A percentile compares a stretch with the other conserved stretches of the same genome.
phyloP scores from a whole-genome alignment of 2,797 vertebrate genomes.

The Neosilurus mollespiculum region DNA sequence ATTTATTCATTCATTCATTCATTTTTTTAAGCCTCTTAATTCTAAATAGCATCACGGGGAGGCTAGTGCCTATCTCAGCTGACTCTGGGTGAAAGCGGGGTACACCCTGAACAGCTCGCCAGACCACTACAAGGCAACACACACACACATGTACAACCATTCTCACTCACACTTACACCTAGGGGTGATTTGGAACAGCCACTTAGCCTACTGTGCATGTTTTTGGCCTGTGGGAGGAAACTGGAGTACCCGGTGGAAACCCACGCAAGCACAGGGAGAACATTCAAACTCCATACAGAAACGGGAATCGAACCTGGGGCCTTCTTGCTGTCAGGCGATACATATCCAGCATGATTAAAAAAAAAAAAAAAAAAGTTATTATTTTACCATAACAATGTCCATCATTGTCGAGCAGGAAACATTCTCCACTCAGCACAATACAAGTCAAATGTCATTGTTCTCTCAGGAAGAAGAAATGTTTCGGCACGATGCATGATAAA shows the following conservation, averaged over 20 bases:
- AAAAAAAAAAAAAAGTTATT: not conserved
- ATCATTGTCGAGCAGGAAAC: not conserved
- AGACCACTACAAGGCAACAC: not conserved
- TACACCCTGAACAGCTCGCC: too few relatives aligned
- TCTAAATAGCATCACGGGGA: too few relatives aligned
- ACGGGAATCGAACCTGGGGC: too few relatives aligned
- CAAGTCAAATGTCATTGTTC: constrained; percentile 11
- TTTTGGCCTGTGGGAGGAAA: too few relatives aligned
- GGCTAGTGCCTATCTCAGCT: too few relatives aligned
- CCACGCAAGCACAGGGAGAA: too few relatives aligned
- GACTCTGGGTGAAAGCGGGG: too few relatives aligned
- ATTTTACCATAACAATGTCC: not conserved
- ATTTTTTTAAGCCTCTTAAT: too few relatives aligned
- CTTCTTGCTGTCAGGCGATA: not conserved
- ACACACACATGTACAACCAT: not conserved
- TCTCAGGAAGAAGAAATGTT: not conserved
- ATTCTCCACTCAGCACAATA: not conserved
- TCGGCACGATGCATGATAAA: not conserved
- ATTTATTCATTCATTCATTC: too few relatives aligned
- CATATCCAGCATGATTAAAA: not conserved
- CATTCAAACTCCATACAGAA: too few relatives aligned
- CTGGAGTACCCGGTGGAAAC: too few relatives aligned
- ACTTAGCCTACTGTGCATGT: too few relatives aligned
- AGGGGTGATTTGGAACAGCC: not conserved
- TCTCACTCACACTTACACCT: not conserved